phyloP scores from a whole-genome alignment of 2,113 vertebrate species.

The Semnornis frantzii region DNA sequence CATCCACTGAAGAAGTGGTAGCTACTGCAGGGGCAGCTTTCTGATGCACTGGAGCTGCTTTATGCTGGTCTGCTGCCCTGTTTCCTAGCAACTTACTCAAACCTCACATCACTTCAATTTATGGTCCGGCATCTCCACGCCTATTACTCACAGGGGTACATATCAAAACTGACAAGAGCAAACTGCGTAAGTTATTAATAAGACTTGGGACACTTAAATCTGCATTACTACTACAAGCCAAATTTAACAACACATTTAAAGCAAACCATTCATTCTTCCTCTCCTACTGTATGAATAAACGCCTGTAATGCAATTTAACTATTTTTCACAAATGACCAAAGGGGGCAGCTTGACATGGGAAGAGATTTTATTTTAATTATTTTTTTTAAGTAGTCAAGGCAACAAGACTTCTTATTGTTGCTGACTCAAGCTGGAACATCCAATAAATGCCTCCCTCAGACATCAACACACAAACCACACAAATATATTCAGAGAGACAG shows the following conservation, averaged over 20 bases:
- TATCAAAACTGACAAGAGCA: constrained; percentile 50
- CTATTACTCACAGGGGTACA: constrained; percentile 58
- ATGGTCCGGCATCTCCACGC: constrained; percentile 68
- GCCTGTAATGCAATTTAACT: background rate
- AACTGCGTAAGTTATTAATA: constrained; percentile 36
- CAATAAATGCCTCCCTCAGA: background rate
- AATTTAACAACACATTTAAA: background rate
- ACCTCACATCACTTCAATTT: constrained; percentile 73
- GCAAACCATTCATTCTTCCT: background rate
- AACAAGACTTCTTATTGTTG: constrained; percentile 6
- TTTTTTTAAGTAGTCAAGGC: background rate
- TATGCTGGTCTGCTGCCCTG: constrained; percentile 39
- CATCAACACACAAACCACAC: background rate
- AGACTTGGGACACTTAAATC: background rate
- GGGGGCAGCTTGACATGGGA: background rate
- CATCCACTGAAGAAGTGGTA: constrained; percentile 9
- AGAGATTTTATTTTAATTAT: background rate
- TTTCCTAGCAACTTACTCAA: constrained; percentile 84
- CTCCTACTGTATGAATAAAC: background rate
- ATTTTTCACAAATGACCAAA: background rate
- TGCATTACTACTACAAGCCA: background rate
- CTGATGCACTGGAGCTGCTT: constrained; percentile 33
- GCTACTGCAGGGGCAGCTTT: constrained; percentile 67
- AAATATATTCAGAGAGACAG: background rate
- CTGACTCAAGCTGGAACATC: constrained; percentile 23